Evolutionary conservation across 2,888 invertebrate species (phyloP), one percentile per base, ranked within the genome.

Genomic region (Myopa tessellatipennis): DNA sequence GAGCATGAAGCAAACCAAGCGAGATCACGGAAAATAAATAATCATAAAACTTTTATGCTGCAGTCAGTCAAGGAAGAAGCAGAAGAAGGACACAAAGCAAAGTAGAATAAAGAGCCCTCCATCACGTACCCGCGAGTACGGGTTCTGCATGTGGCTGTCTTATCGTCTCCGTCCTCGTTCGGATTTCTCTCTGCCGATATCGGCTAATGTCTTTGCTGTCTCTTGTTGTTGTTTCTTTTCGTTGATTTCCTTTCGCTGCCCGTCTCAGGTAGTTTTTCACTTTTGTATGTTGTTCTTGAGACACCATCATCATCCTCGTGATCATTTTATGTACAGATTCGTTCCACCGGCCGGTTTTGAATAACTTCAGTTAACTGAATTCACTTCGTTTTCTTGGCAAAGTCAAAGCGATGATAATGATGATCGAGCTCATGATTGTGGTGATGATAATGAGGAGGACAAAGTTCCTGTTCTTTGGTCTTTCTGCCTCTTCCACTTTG

Each of bases 111-210:
- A 76, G 79, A 79, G 74, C 78, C 77, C 77, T 75, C 77, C 80
- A 81, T 80, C 82, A 82, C 82, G 82, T 82, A 80, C 78, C 26
- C 76, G 75, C 74, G 77, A 79, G 79, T 76, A 74, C 72, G 77
- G 79, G 79, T 76, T 76, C 72, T 76, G 77, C 63, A 40, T 60
- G 68, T 26, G 55, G 58, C 50, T 74, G 40, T 69, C 16, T 69
- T 3, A 26, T 26, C n/a, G 40, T 69, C 6, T 69, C 40, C 14
- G 18, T n/a, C 61, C 38, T 36, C 18, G 40, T 38, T 65, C 14
- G 14, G 14, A 6, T 14, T 55, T 65, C 65, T 63, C 26, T 65
- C 34, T 16, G 16, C 36, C 38, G 65, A 65, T 38, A 26, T 65
- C 65, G 65, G 34, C 65, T 65, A 52, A 69, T 26, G 69, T 52